phyloP scores from a whole-genome alignment of 2,888 invertebrate genomes.

The Alitta virens region DNA sequence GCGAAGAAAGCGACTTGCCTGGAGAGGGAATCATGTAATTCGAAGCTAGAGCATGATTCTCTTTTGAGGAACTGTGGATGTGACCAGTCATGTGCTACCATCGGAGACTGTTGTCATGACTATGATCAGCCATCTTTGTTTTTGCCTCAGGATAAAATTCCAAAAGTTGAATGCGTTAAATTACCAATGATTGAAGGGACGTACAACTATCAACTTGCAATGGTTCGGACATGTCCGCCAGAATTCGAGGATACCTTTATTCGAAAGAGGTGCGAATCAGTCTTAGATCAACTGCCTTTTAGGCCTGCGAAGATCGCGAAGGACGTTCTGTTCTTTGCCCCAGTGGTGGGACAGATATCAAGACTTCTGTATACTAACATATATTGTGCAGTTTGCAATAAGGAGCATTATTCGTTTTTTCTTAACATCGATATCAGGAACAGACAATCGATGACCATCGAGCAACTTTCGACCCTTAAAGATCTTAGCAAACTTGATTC shows the following conservation, averaged over 20 bases:
- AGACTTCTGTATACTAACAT: constrained; percentile 1
- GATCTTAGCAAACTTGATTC: not conserved
- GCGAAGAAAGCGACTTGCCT: too few relatives aligned
- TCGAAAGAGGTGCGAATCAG: not conserved
- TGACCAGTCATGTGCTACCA: not conserved
- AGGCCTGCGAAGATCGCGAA: not conserved
- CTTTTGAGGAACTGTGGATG: constrained; percentile 4
- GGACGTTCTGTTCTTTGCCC: constrained; percentile 1
- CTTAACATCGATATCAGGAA: not conserved
- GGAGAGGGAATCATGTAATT: too few relatives aligned
- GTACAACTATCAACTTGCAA: not conserved
- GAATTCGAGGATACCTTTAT: not conserved
- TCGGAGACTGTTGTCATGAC: constrained; percentile 9
- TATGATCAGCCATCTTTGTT: not conserved
- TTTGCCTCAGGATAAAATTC: not conserved
- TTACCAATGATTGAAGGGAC: constrained; percentile 1
- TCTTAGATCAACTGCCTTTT: not conserved
- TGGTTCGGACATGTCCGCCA: not conserved
- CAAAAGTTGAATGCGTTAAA: not conserved
- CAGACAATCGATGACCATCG: too few relatives aligned
- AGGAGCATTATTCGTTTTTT: constrained; percentile 1
- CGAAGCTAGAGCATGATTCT: too few relatives aligned
- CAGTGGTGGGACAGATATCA: not conserved
- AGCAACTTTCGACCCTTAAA: not conserved
- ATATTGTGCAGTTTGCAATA: constrained; percentile 9